A percentile compares a stretch with the other conserved stretches of the same genome.
phyloP scores from a whole-genome alignment of 2,888 invertebrate species.

The Alitta virens region DNA sequence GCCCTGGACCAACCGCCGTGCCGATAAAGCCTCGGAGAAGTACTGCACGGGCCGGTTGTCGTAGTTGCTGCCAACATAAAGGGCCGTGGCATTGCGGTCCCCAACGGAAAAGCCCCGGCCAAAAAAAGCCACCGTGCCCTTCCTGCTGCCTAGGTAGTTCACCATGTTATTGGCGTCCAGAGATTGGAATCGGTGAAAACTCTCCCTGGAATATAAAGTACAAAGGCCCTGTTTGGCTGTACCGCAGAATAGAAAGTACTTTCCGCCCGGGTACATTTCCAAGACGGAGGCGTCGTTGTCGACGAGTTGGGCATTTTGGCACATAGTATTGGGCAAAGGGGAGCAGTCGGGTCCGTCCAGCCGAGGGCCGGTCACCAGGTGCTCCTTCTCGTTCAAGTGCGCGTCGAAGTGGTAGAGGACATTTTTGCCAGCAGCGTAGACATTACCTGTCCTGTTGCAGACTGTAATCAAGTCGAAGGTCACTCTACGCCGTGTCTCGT shows the following conservation, averaged over 20 bases:
- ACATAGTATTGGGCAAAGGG: neutral
- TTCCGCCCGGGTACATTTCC: slow-evolving; percentile 25
- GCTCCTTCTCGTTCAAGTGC: slow-evolving; percentile 17
- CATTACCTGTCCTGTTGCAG: slow-evolving; percentile 1
- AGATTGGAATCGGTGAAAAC: slow-evolving; percentile 20
- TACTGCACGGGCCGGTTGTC: slow-evolving; percentile 25
- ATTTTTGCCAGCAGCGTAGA: slow-evolving; percentile 35
- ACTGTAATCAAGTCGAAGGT: too few relatives aligned
- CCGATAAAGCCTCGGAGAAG: slow-evolving; percentile 28
- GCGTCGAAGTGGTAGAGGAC: slow-evolving; percentile 28
- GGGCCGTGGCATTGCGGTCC: neutral
- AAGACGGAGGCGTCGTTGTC: slow-evolving; percentile 33
- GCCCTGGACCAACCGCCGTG: slow-evolving; percentile 1
- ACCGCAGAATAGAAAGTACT: slow-evolving; percentile 33
- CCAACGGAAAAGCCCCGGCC: neutral
- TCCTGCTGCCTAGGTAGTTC: slow-evolving; percentile 22
- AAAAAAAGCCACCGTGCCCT: slow-evolving; percentile 18
- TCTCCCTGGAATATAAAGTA: slow-evolving; percentile 23
- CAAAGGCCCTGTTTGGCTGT: slow-evolving; percentile 33
- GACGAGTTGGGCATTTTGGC: neutral
- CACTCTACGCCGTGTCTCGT: too few relatives aligned
- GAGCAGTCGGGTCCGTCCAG: slow-evolving; percentile 4
- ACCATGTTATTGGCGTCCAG: slow-evolving; percentile 14
- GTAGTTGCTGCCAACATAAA: slow-evolving; percentile 33
- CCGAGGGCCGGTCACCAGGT: slow-evolving; percentile 9